Evolutionary conservation across 2,888 invertebrate genomes (phyloP).

Genomic region (Microchrysa polita): DNA sequence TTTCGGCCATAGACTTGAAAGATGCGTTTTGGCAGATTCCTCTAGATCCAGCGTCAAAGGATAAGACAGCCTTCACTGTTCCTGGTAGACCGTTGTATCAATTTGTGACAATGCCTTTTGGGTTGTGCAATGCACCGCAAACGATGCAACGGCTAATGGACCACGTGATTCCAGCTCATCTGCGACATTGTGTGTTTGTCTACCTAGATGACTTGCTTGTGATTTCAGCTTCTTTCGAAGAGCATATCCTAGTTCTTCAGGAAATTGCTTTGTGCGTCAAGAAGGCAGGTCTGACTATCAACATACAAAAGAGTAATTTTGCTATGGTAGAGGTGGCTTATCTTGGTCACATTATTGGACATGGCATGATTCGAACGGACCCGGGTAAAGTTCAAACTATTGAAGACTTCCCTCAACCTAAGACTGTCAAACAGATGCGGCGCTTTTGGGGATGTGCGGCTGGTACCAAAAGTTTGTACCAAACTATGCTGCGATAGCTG

Average conservation of each 20-base stretch:
- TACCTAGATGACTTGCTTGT: slow-evolving; percentile 41
- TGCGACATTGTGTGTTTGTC: slow-evolving; percentile 31
- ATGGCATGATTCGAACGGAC: slow-evolving; percentile 47
- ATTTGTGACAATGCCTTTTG: slow-evolving; percentile 1
- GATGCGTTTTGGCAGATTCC: too few species aligned
- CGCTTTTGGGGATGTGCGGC: slow-evolving; percentile 49
- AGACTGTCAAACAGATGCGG: slow-evolving; percentile 46
- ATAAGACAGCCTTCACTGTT: slow-evolving; percentile 54
- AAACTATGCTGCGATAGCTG: not conserved
- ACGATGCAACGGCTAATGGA: slow-evolving; percentile 50
- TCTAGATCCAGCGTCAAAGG: not conserved
- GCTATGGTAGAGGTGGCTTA: not conserved
- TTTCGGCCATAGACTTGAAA: not conserved
- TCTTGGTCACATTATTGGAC: slow-evolving; percentile 48
- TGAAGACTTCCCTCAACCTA: slow-evolving; percentile 49
- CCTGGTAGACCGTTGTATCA: slow-evolving; percentile 46
- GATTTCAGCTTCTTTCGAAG: not conserved
- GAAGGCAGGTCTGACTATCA: slow-evolving; percentile 30
- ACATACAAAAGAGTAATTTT: slow-evolving; percentile 37
- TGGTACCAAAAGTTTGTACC: slow-evolving; percentile 51
- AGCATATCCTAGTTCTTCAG: slow-evolving; percentile 14
- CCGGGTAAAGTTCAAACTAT: slow-evolving; percentile 47
- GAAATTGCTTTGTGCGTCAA: slow-evolving; percentile 21
- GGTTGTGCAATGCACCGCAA: not conserved
- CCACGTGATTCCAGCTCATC: slow-evolving; percentile 48